Conservation (phyloP, 2,113 vertebrate genomes). For the zebrafish (Danio rerio) region GRCz12tu NC_133190.1:5088001-5088500, state of each 20-base stretch:
- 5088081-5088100: constrained; percentile 6
- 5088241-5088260: constrained; percentile 10
- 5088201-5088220: constrained; percentile 19
- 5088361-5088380: background rate
- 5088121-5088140: constrained; percentile 51
- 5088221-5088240: background rate
- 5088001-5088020: background rate
- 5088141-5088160: constrained; percentile 34
- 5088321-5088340: constrained; percentile 13
- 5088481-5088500: background rate
- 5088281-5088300: constrained; percentile 9
- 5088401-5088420: constrained; percentile 8
- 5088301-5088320: constrained; percentile 30
- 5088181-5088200: constrained; percentile 42
- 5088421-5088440: constrained; percentile 19
- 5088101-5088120: constrained; percentile 39
- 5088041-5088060: background rate
- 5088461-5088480: constrained; percentile 20
- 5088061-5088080: constrained; percentile 10
- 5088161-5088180: constrained; percentile 27
- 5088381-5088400: constrained; percentile 40
- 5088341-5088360: background rate
- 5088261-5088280: constrained; percentile 21
- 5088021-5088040: background rate
- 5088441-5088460: background rate